Evolutionary conservation across 1,140 invertebrate species (phyloP).

Genomic region (Nomia melanderi): DNA sequence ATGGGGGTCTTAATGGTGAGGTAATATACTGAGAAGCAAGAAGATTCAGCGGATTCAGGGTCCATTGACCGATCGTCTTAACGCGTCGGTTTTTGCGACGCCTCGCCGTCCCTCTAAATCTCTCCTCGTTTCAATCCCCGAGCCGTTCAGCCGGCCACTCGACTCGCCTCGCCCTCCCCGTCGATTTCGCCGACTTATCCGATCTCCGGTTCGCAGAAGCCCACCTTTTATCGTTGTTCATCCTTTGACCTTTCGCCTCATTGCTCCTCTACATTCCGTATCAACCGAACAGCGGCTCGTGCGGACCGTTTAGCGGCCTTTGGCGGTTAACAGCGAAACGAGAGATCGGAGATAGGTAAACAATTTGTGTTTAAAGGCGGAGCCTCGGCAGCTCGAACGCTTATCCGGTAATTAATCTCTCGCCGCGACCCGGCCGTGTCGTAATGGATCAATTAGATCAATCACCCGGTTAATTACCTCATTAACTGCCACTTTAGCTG

Average conservation of each 20-base stretch:
- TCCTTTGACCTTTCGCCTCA: constrained; percentile 2
- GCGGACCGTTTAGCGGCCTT: not conserved
- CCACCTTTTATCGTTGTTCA: constrained; percentile 14
- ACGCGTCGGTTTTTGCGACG: constrained; percentile 35
- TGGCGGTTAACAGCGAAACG: not conserved
- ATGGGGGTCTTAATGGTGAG: not conserved
- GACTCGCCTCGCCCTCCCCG: not conserved
- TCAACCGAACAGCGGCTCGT: too few species aligned
- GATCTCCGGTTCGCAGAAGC: constrained; percentile 30
- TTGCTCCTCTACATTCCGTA: not conserved
- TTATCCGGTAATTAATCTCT: not conserved
- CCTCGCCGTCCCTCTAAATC: constrained; percentile 27
- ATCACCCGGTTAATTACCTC: constrained; percentile 33
- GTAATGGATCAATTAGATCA: constrained; percentile 31
- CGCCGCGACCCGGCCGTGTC: not conserved
- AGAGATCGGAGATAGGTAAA: not conserved
- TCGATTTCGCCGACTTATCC: not conserved
- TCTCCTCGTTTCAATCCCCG: constrained; percentile 23
- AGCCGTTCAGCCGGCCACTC: not conserved
- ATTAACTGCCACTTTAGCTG: constrained; percentile 3
- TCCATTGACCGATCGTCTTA: constrained; percentile 65
- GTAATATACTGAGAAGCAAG: not conserved
- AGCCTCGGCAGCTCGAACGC: not conserved
- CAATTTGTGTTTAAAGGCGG: not conserved
- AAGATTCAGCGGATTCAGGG: constrained; percentile 48